These are phyloP conservation scores for Panulirus ornatus DNA, from an alignment of 1,140 invertebrate species.

Conservation along the genomic window DNA sequence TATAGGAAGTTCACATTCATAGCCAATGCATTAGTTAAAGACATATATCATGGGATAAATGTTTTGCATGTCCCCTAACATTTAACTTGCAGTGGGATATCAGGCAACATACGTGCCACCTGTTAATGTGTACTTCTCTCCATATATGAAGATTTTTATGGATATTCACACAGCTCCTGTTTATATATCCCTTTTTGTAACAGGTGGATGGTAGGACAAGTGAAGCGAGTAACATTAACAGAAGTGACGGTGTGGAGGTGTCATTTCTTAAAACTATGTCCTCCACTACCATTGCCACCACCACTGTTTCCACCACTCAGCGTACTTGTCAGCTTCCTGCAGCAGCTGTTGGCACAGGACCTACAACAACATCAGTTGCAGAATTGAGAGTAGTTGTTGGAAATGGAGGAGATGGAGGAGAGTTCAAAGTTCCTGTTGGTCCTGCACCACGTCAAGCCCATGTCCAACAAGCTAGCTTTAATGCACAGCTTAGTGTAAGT, in stretches of 20 bases:
- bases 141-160: neutral
- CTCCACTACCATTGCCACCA: neutral
- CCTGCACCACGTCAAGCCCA: slow-evolving; percentile 56
- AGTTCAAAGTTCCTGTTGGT: slow-evolving; percentile 57
- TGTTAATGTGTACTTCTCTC: no score
- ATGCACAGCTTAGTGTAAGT: slow-evolving; percentile 65
- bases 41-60: no score
- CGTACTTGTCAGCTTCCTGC: neutral
- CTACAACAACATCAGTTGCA: neutral
- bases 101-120: no score
- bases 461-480: slow-evolving; percentile 60
- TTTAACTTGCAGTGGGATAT: no score
- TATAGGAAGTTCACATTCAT: no score
- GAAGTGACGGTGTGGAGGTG: slow-evolving; percentile 11
- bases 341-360: neutral
- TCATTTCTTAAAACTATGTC: neutral
- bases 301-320: neutral
- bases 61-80: no score
- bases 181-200: neutral
- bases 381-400: slow-evolving; percentile 25
- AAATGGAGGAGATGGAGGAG: slow-evolving; percentile 24
- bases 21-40: no score
- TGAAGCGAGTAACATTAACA: neutral
- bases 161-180: neutral
- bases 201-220: neutral